phyloP scores from a whole-genome alignment of 1,140 invertebrate genomes.

The Anthonomus grandis region DNA sequence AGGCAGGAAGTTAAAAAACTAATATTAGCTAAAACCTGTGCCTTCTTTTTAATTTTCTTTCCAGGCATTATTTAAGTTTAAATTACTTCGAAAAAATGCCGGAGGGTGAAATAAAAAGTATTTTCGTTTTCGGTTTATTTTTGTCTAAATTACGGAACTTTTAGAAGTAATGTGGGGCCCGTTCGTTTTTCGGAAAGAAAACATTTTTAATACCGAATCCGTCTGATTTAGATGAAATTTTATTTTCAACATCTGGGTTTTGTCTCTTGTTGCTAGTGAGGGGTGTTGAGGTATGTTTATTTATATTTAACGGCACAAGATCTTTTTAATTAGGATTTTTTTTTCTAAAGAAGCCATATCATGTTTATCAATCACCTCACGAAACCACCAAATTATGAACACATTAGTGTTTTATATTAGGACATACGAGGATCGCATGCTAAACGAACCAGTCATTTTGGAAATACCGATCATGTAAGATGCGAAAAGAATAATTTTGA shows the following conservation, averaged over 20 bases:
- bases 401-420: too few relatives aligned
- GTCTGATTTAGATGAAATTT: constrained; percentile 19
- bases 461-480: too few relatives aligned
- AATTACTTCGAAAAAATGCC: constrained; percentile 25
- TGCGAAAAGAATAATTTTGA: too few relatives aligned
- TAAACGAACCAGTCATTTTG: too few relatives aligned
- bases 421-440: too few relatives aligned
- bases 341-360: too few relatives aligned
- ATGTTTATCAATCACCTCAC: too few relatives aligned
- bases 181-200: constrained; percentile 16
- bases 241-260: constrained; percentile 24
- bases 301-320: constrained; percentile 13
- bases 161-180: constrained; percentile 12
- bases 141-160: constrained; percentile 25
- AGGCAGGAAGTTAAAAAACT: constrained; percentile 25
- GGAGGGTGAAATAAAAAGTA: constrained; percentile 23
- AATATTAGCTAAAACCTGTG: constrained; percentile 26
- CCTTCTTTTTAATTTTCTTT: constrained; percentile 24
- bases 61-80: constrained; percentile 25
- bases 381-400: too few relatives aligned
- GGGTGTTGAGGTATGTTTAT: constrained; percentile 11
- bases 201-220: constrained; percentile 22
- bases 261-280: constrained; percentile 20
- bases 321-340: too few relatives aligned
- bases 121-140: constrained; percentile 26